Conservation (phyloP, 2,888 invertebrate genomes). For the Philereme vetulata region DNA sequence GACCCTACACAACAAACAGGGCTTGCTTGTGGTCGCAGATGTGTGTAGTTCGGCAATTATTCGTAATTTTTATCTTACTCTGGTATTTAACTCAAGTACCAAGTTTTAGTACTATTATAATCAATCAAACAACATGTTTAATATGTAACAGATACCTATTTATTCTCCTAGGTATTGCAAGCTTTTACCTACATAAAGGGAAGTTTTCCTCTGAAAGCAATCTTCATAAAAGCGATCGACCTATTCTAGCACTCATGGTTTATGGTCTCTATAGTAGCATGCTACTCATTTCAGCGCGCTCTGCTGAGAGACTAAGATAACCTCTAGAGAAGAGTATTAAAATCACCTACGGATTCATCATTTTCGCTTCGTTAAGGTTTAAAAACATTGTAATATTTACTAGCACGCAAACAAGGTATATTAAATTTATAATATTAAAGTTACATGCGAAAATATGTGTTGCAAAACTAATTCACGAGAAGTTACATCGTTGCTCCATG, state of each 20-base stretch:
- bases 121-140: too few species aligned
- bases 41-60: constrained; percentile 31
- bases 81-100: too few species aligned
- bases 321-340: constrained; percentile 14
- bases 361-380: not conserved
- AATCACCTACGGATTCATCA: constrained; percentile 3
- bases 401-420: not conserved
- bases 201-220: constrained; percentile 43
- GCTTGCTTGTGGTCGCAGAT: constrained; percentile 21
- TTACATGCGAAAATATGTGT: not conserved
- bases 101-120: too few species aligned
- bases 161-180: constrained; percentile 19
- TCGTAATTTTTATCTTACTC: constrained; percentile 15
- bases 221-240: constrained; percentile 48
- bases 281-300: constrained; percentile 19
- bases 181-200: constrained; percentile 36
- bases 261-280: constrained; percentile 41
- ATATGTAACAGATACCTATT: constrained; percentile 1
- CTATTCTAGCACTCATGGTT: constrained; percentile 44
- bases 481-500: constrained; percentile 7
- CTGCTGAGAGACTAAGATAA: constrained; percentile 13
- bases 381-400: not conserved
- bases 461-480: constrained; percentile 6
- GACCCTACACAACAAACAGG: constrained; percentile 27
- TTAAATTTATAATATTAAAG: constrained; percentile 5